A percentile compares a stretch with the other conserved stretches of the same genome.
Conservation (phyloP, 2,888 invertebrate species). For the Lepidocyrtinus sp. region DNA sequence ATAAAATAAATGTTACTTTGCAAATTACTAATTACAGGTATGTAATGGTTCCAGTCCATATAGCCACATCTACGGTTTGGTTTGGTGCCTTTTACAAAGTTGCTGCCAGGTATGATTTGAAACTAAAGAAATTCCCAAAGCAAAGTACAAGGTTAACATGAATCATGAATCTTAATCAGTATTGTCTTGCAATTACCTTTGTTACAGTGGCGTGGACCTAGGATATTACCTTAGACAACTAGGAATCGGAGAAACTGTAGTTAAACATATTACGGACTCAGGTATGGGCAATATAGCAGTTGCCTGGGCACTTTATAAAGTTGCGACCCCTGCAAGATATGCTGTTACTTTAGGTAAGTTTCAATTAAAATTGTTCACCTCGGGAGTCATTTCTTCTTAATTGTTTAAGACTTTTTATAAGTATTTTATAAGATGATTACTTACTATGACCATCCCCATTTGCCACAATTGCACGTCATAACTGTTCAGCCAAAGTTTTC, state of each 20-base stretch:
- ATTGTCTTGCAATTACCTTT: constrained; percentile 6
- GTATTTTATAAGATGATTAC: not conserved
- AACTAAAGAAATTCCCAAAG: too few species aligned
- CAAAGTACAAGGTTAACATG: not conserved
- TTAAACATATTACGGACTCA: constrained; percentile 84
- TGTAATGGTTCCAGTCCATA: constrained; percentile 93
- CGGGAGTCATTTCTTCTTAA: not conserved
- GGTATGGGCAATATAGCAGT: constrained; percentile 91
- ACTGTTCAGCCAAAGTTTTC: too few species aligned
- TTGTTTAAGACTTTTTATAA: not conserved
- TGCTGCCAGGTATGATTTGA: constrained; percentile 81
- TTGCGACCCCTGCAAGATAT: constrained; percentile 91
- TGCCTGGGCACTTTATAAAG: constrained; percentile 93
- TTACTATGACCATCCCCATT: not conserved
- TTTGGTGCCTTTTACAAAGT: constrained; percentile 89
- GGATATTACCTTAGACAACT: constrained; percentile 83
- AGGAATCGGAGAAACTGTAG: constrained; percentile 84
- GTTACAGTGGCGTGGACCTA: constrained; percentile 91
- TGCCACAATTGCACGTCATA: too few species aligned
- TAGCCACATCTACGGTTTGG: constrained; percentile 91
- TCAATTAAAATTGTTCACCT: too few species aligned
- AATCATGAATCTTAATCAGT: too few species aligned
- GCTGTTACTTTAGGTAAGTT: constrained; percentile 91
- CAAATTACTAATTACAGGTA: too few species aligned
- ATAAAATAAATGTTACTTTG: too few species aligned